A percentile compares a stretch with the other conserved stretches of the same genome.
These are phyloP conservation scores for Metaphire vulgaris DNA, from an alignment of 1,140 invertebrate genomes.

Conservation along the genomic window DNA sequence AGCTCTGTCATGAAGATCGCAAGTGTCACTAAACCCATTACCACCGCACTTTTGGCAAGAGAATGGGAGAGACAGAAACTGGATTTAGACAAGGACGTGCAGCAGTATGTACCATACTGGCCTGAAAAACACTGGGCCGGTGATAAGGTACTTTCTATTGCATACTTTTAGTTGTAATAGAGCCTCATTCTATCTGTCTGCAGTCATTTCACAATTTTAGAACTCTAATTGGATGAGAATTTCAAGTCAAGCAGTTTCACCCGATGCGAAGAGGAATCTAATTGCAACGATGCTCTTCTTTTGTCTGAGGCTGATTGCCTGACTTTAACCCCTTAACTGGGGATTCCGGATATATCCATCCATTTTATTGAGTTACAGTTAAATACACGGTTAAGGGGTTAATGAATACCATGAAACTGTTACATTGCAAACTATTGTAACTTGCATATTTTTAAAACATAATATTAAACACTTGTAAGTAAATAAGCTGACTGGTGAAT, in stretches of 20 bases:
- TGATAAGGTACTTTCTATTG: constrained; percentile 37
- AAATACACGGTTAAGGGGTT: too few species aligned
- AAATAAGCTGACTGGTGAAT: too few species aligned
- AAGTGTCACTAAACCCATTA: constrained; percentile 61
- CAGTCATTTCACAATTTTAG: not conserved
- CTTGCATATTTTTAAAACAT: too few species aligned
- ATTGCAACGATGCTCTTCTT: too few species aligned
- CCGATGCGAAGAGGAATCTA: not conserved
- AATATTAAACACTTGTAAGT: too few species aligned
- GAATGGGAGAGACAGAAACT: constrained; percentile 57
- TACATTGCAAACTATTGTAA: too few species aligned
- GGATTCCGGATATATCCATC: too few species aligned
- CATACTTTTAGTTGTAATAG: not conserved
- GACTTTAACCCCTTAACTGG: too few species aligned
- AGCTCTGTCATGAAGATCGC: constrained; percentile 61
- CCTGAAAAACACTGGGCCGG: constrained; percentile 54
- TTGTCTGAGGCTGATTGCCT: too few species aligned
- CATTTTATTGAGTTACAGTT: too few species aligned
- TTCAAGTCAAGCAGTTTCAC: not conserved
- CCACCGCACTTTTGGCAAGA: constrained; percentile 56
- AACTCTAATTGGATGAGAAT: not conserved
- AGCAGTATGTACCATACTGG: constrained; percentile 55
- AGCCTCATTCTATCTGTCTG: not conserved
- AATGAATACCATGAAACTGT: too few species aligned
- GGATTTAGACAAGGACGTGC: constrained; percentile 59